Percentiles rank a stretch among this genome's conserved stretches.
Conservation (phyloP, 2,888 invertebrate species). For the Sipha maydis region DNA sequence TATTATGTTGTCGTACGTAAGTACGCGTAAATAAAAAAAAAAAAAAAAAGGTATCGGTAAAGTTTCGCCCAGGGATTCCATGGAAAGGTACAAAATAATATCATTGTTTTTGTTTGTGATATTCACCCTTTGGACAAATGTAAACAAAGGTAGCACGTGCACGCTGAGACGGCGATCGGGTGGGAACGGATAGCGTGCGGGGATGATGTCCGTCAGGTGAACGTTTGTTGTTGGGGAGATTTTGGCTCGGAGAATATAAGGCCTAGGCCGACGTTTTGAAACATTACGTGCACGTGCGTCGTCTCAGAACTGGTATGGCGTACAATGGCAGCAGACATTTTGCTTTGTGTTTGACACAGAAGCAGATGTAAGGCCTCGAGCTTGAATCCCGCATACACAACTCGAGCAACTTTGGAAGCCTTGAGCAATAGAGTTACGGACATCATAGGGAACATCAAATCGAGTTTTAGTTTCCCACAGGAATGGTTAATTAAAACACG, state of each 20-base stretch:
- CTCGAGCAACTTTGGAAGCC: conserved; percentile 34
- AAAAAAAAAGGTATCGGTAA: neutral
- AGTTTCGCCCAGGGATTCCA: neutral
- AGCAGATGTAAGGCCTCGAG: conserved; percentile 41
- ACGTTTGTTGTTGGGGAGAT: conserved; percentile 31
- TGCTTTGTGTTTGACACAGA: conserved; percentile 32
- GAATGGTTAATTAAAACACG: conserved; percentile 32
- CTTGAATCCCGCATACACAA: neutral
- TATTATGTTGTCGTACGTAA: no score
- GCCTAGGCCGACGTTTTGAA: conserved; percentile 10
- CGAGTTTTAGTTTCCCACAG: neutral
- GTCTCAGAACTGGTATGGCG: neutral
- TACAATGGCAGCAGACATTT: conserved; percentile 28
- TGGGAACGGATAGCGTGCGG: neutral
- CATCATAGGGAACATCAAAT: conserved; percentile 26
- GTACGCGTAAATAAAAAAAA: no score
- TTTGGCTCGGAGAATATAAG: neutral
- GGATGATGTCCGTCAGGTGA: neutral
- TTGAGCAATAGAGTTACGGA: conserved; percentile 24
- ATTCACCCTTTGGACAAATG: neutral
- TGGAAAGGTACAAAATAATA: neutral
- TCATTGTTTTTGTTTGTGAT: neutral
- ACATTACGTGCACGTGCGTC: neutral
- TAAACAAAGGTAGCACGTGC: neutral
- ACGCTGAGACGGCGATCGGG: neutral